Base-by-base conservation (phyloP, 2,113 vertebrate species). In the Crotalus viridis region DNA sequence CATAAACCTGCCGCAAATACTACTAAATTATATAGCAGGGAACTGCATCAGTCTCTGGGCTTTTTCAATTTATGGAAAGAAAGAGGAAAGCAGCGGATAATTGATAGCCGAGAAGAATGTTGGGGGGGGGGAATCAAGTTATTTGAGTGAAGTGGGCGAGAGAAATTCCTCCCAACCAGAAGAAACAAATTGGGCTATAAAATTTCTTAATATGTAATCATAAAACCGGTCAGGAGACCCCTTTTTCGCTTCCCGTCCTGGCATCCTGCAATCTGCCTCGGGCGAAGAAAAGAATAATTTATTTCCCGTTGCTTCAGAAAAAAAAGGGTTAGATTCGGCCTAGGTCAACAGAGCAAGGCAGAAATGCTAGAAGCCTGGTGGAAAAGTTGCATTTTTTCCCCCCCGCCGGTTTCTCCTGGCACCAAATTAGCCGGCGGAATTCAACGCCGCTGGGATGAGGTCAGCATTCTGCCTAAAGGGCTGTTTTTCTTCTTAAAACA, bases 121-220 rank as follows among this genome's bases (percentile, higher is more conserved):
- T 4, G 3, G 4, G 24, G 26, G 59, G 1, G 3, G 96, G 96
- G 59, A 97, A 96, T 95, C 97, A 97, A 97, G 96, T 98, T 97
- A 97, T 97, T 97, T 96, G 64, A 19, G 61, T 6, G 56, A n/a
- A 61, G 86, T 48, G 48, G 15, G 51, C 28, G 6, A 33, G 46
- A n/a, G 9, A 26, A 64, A n/a, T 64, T 64, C 2, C 54, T 74
- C 17, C 56, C 43, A 57, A 48, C 64, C 28, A 24, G 96, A 97
- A 48, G 46, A 97, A 97, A 97, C 96, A 97, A 97, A 97, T 98
- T 96, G 97, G 97, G 97, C 97, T 95, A 97, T 98, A 97, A 98
- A 98, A 97, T 98, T 98, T 97, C 96, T 97, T 97, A 97, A 98
- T 98, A 97, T 48, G 52, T 95, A 97, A 96, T 97, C 96, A 95